phyloP scores from a whole-genome alignment of 2,113 vertebrate genomes.

The Gnathonemus longibarbis region DNA sequence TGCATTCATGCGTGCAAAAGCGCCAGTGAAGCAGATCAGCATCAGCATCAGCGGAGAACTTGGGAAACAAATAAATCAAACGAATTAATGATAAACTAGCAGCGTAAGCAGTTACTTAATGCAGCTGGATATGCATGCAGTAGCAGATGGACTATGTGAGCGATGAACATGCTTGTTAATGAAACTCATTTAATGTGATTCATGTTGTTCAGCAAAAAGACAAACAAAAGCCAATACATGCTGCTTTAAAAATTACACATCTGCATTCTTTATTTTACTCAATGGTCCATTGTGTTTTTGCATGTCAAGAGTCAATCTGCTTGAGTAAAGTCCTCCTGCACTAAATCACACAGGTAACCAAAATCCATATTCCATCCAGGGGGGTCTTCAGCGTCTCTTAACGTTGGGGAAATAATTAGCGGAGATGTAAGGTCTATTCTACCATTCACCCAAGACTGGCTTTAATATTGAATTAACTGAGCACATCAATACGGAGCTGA shows the following conservation, averaged over 20 bases:
- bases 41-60: neutral
- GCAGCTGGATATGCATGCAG: neutral
- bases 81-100: neutral
- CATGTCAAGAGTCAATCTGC: neutral
- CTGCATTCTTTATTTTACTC: neutral
- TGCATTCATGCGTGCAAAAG: neutral
- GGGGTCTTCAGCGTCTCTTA: neutral
- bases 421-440: constrained; percentile 19
- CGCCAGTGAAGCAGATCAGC: neutral
- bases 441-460: constrained; percentile 8
- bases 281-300: neutral
- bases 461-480: neutral
- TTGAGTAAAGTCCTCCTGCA: neutral
- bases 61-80: neutral
- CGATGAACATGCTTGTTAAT: neutral
- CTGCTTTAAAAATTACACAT: neutral
- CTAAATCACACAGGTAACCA: neutral
- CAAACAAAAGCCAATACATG: neutral
- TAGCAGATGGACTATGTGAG: neutral
- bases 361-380: neutral
- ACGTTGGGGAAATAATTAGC: constrained; percentile 3
- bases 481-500: neutral
- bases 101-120: neutral
- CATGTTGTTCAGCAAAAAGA: neutral
- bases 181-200: neutral